Conservation (phyloP, 1,140 invertebrate genomes). For the Bradysia coprophila region DNA sequence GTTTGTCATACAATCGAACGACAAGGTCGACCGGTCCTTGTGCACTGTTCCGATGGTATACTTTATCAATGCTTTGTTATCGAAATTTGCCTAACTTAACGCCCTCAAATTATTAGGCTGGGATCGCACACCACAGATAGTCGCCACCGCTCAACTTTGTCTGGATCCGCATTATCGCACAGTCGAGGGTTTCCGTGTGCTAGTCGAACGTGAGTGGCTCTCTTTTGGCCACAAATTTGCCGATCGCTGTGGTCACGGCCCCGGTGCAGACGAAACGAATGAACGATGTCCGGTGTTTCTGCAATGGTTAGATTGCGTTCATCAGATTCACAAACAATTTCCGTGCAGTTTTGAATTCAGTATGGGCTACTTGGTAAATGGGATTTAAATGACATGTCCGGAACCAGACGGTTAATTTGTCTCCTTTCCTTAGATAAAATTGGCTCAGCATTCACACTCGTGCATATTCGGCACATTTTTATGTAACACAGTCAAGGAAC, state of each 20-base stretch:
- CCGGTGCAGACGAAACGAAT: slow-evolving; percentile 66
- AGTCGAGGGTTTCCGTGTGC: slow-evolving; percentile 68
- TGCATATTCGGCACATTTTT: slow-evolving; percentile 94
- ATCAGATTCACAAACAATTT: slow-evolving; percentile 80
- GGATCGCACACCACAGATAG: slow-evolving; percentile 91
- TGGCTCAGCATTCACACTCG: slow-evolving; percentile 88
- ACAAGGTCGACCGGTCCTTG: slow-evolving; percentile 75
- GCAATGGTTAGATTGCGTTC: slow-evolving; percentile 93
- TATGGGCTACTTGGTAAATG: slow-evolving; percentile 69
- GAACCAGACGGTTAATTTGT: no score
- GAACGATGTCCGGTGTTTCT: slow-evolving; percentile 91
- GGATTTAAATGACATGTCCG: no score
- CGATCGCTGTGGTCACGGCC: slow-evolving; percentile 77
- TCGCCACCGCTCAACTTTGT: slow-evolving; percentile 75
- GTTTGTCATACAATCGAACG: slow-evolving; percentile 62
- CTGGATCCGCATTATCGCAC: slow-evolving; percentile 79
- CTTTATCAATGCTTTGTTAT: no score
- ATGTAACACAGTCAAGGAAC: slow-evolving; percentile 71
- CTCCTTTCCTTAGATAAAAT: slow-evolving; percentile 54
- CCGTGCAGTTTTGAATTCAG: slow-evolving; percentile 93
- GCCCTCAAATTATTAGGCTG: no score
- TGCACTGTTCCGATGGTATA: slow-evolving; percentile 93
- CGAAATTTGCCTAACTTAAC: no score
- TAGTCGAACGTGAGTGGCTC: slow-evolving; percentile 89
- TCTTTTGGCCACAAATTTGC: slow-evolving; percentile 96